Evolutionary conservation across 2,113 vertebrate genomes (phyloP), one percentile per base, ranked within the genome.

Genomic region (Corydoras maculifer): DNA sequence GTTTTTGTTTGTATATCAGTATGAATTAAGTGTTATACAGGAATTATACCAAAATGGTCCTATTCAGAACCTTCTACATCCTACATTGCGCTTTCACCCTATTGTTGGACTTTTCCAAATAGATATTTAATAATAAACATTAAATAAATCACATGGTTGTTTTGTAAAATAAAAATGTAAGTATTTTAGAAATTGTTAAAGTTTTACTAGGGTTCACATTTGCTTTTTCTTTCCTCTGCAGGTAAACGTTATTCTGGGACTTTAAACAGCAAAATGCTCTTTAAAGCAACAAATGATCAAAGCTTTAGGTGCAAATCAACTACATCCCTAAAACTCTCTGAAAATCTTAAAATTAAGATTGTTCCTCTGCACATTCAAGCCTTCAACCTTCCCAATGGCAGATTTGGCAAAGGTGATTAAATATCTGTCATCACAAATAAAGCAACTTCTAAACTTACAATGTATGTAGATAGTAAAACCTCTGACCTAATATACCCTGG

Each of bases 281-380:
- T 97, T 55, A 63, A 77, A 64, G 79, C 90, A 0, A 76, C 50
- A 3, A 10, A 78, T 0, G 90, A 91, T 11, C 81, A 70, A 65
- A 93, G 90, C 76, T 95, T 92, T 80, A 90, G 65, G 55, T 98
- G 95, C 74, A 82, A 79, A 43, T 93, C 90, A 43, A 82, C 83
- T 59, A 89, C 78, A 69, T 79, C 70, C 15, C 51, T 93, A 2
- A 0, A 7, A 57, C 72, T 90, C 69, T 85, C 91, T 2, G 61
- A 69, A 1, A 53, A 75, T 63, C 81, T 98, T 51, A 86, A 65
- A 2, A 73, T 98, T 50, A 86, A 88, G 62, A 77, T 93, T 30
- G 74, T 84, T 9, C 75, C 90, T 5, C 76, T 91, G 74, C 87
- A 91, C 66, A 84, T 96, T 2, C 95, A 99, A 79, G 94, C 91